phyloP scores from a whole-genome alignment of 2,113 vertebrate genomes.

The Dicaeum eximium region DNA sequence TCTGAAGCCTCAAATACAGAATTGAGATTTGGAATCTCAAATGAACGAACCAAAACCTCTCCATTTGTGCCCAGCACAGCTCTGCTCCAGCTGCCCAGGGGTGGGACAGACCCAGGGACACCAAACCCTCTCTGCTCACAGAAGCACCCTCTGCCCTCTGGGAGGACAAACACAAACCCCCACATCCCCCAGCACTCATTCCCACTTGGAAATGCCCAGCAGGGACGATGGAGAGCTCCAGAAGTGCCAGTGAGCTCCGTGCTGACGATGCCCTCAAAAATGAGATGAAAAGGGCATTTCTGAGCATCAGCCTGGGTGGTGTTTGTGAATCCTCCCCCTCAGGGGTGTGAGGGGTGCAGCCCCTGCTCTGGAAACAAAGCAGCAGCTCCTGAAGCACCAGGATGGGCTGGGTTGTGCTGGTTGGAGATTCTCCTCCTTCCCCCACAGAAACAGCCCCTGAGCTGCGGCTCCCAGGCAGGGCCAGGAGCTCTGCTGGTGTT shows the following conservation, averaged over 20 bases:
- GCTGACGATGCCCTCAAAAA: constrained; percentile 60
- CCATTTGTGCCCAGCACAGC: neutral
- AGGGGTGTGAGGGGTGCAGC: neutral
- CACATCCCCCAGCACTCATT: constrained; percentile 3
- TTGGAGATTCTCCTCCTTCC: neutral
- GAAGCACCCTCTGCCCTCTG: constrained; percentile 36
- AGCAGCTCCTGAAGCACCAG: neutral
- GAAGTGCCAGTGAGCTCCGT: constrained; percentile 3
- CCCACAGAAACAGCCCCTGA: neutral
- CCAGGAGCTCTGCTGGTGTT: neutral
- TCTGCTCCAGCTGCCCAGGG: neutral
- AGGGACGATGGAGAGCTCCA: neutral
- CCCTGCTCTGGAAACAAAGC: neutral
- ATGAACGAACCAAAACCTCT: too few species aligned
- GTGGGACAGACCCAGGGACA: neutral
- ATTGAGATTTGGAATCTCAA: too few species aligned
- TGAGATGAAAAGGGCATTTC: constrained; percentile 42
- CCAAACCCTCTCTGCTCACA: neutral
- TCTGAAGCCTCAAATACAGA: too few species aligned
- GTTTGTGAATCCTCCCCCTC: too few species aligned
- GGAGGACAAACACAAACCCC: constrained; percentile 23
- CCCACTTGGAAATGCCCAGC: constrained; percentile 24
- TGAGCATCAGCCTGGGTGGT: neutral
- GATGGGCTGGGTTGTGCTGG: neutral
- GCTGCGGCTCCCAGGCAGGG: neutral